Percentiles rank a stretch among this genome's conserved stretches.
Conservation (phyloP, 2,888 invertebrate genomes). For the Brenthis ino region DNA sequence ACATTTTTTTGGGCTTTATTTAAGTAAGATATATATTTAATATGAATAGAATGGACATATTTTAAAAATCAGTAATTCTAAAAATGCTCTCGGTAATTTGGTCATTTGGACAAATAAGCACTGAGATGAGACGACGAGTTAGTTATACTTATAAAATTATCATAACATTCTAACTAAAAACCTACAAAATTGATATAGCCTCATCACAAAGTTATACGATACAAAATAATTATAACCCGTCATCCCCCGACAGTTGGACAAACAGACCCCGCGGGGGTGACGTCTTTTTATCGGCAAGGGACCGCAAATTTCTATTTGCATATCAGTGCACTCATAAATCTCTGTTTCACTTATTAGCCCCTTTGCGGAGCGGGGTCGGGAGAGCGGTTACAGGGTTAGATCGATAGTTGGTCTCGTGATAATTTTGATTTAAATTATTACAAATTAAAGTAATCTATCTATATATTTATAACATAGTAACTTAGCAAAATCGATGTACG, state of each 20-base stretch:
- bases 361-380: slow-evolving; percentile 55
- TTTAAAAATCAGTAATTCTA: too few relatives aligned
- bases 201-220: slow-evolving; percentile 48
- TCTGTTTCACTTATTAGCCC: slow-evolving; percentile 81
- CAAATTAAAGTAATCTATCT: too few relatives aligned
- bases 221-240: slow-evolving; percentile 72
- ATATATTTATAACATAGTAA: too few relatives aligned
- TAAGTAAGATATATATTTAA: too few relatives aligned
- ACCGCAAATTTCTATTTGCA: slow-evolving; percentile 82
- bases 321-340: slow-evolving; percentile 81
- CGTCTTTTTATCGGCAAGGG: slow-evolving; percentile 80
- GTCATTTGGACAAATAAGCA: too few relatives aligned
- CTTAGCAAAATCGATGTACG: too few relatives aligned
- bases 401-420: slow-evolving; percentile 9
- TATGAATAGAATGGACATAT: neutral
- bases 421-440: too few relatives aligned
- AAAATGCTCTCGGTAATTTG: neutral
- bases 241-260: slow-evolving; percentile 74
- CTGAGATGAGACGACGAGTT: too few relatives aligned
- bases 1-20: neutral
- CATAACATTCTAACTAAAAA: slow-evolving; percentile 7
- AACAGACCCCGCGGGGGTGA: slow-evolving; percentile 65
- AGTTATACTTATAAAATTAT: neutral
- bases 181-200: slow-evolving; percentile 22
- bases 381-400: slow-evolving; percentile 55